phyloP scores from a whole-genome alignment of 2,797 vertebrate species.

The Leptoclinus maculatus region DNA sequence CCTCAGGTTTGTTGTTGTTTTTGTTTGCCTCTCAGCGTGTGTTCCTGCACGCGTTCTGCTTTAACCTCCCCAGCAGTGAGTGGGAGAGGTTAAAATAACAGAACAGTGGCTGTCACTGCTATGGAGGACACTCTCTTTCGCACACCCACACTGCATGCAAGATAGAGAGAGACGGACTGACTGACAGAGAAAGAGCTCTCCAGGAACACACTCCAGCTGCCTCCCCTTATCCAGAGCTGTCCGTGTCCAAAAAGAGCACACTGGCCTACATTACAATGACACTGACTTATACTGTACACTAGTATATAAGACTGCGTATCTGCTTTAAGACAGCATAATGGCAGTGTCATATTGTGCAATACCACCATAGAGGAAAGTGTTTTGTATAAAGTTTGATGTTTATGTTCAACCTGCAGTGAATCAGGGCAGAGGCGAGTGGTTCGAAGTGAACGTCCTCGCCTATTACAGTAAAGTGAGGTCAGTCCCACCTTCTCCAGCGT shows the following conservation, averaged over 20 bases:
- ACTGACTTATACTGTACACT: slow-evolving; percentile 42
- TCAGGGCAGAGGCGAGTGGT: slow-evolving; percentile 11
- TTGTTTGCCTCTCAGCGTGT: slow-evolving; percentile 23
- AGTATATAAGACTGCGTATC: slow-evolving; percentile 7
- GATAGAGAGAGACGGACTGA: slow-evolving; percentile 31
- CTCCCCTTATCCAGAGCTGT: slow-evolving; percentile 48
- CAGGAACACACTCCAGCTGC: slow-evolving; percentile 63
- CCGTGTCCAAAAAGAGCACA: slow-evolving; percentile 53
- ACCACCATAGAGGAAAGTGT: neutral
- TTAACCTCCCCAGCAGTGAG: slow-evolving; percentile 32
- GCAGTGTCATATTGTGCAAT: slow-evolving; percentile 15
- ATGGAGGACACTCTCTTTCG: slow-evolving; percentile 9
- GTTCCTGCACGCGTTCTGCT: slow-evolving; percentile 19
- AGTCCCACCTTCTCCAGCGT: slow-evolving; percentile 20
- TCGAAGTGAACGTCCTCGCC: neutral
- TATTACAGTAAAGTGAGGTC: slow-evolving; percentile 23
- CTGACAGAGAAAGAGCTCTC: slow-evolving; percentile 53
- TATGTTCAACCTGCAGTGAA: slow-evolving; percentile 26
- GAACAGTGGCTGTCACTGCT: slow-evolving; percentile 27
- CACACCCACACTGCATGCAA: slow-evolving; percentile 15
- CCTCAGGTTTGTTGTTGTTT: slow-evolving; percentile 6
- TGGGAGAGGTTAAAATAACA: slow-evolving; percentile 51
- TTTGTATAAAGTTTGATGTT: slow-evolving; percentile 5
- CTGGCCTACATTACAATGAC: slow-evolving; percentile 70
- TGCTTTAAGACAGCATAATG: slow-evolving; percentile 12